phyloP scores from a whole-genome alignment of 2,113 vertebrate genomes.

The Osmerus eperlanus region DNA sequence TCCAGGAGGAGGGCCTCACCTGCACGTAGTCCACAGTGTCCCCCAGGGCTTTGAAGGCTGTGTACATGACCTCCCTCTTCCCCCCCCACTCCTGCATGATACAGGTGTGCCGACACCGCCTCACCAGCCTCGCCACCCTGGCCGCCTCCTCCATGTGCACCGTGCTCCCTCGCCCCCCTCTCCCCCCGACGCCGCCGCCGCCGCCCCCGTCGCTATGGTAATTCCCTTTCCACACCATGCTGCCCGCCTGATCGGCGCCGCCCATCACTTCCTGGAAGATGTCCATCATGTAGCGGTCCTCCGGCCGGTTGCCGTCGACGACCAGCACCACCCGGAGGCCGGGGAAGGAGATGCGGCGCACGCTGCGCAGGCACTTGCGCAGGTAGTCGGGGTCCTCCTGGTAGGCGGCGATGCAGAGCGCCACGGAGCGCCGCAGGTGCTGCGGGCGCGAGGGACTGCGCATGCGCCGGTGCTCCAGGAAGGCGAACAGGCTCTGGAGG shows the following conservation, averaged over 20 bases:
- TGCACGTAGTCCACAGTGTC: slow-evolving; percentile 94
- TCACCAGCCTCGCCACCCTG: slow-evolving; percentile 75
- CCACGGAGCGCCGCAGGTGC: slow-evolving; percentile 77
- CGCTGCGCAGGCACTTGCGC: slow-evolving; percentile 88
- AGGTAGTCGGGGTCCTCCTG: slow-evolving; percentile 97
- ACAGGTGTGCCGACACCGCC: slow-evolving; percentile 81
- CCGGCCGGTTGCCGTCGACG: slow-evolving; percentile 90
- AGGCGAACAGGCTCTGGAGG: slow-evolving; percentile 95
- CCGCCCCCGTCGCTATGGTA: slow-evolving; percentile 83
- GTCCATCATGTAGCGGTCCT: slow-evolving; percentile 96
- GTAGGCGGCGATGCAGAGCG: slow-evolving; percentile 93
- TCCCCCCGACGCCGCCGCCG: slow-evolving; percentile 54
- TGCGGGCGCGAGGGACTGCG: slow-evolving; percentile 68
- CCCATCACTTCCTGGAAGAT: slow-evolving; percentile 96
- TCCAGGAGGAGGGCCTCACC: slow-evolving; percentile 65
- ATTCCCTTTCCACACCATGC: slow-evolving; percentile 91
- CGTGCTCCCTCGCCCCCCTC: slow-evolving; percentile 44
- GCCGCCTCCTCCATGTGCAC: slow-evolving; percentile 69
- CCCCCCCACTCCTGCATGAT: slow-evolving; percentile 98
- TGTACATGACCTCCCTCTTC: slow-evolving; percentile 99
- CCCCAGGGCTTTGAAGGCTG: slow-evolving; percentile 92
- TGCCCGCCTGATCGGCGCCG: slow-evolving; percentile 75
- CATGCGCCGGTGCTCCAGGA: slow-evolving; percentile 93
- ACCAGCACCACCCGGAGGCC: slow-evolving; percentile 94
- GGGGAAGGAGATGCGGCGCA: slow-evolving; percentile 87